A percentile compares a stretch with the other conserved stretches of the same genome.
Evolutionary conservation across 2,888 invertebrate species (phyloP).

Genomic region (Rutpela maculata): DNA sequence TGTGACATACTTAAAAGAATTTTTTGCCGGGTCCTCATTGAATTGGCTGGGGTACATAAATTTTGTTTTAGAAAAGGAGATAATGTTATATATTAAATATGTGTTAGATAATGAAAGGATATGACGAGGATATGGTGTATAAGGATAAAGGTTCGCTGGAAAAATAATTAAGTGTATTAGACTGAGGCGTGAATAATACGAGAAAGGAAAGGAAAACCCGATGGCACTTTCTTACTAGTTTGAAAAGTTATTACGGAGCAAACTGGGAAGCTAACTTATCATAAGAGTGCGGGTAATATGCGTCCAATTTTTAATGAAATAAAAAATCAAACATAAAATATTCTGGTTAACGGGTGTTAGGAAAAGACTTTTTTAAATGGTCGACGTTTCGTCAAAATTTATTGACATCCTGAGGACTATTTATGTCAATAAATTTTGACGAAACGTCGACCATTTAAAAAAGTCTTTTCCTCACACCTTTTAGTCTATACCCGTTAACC

Average conservation of each 20-base stretch:
- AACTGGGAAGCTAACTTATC: conserved; percentile 52
- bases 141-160: conserved; percentile 35
- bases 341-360: too few relatives aligned
- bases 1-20: neutral
- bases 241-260: conserved; percentile 52
- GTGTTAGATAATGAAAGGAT: conserved; percentile 26
- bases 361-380: too few relatives aligned
- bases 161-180: conserved; percentile 52
- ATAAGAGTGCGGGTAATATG: conserved; percentile 34
- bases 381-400: too few relatives aligned
- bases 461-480: too few relatives aligned
- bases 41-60: neutral
- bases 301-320: neutral
- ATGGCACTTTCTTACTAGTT: conserved; percentile 55
- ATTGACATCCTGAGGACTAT: too few relatives aligned
- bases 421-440: too few relatives aligned
- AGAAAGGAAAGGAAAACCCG: conserved; percentile 51
- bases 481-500: too few relatives aligned
- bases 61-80: conserved; percentile 4
- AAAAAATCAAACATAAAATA: neutral
- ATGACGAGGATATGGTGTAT: conserved; percentile 29
- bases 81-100: conserved; percentile 25
- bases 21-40: neutral
- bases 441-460: too few relatives aligned
- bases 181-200: conserved; percentile 51